These are phyloP conservation scores for Caenorhabditis afra DNA, from an alignment of 2,888 invertebrate species.

Conservation along the genomic window DNA sequence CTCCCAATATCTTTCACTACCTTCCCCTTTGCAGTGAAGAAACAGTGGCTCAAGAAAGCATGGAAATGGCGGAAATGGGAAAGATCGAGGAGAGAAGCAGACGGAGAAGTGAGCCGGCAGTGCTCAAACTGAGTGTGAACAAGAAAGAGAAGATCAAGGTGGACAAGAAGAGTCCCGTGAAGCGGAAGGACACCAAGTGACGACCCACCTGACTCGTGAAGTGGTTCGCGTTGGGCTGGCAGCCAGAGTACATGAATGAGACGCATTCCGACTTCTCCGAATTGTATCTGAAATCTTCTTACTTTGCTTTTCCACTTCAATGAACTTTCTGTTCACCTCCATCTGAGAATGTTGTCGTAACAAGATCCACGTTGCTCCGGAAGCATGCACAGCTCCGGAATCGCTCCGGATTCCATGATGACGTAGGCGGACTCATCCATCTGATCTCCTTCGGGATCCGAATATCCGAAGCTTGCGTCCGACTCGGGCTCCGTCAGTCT, in stretches of 20 bases:
- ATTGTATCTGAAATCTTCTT: conserved; percentile 84
- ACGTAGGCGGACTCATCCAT: conserved; percentile 27
- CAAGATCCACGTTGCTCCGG: conserved; percentile 77
- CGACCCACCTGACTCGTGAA: conserved; percentile 85
- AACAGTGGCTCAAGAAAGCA: conserved; percentile 42
- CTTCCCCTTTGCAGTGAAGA: conserved; percentile 32
- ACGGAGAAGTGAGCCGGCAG: conserved; percentile 49
- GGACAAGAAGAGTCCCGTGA: conserved; percentile 7
- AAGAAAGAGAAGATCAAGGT: conserved; percentile 76
- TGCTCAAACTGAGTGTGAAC: conserved; percentile 16
- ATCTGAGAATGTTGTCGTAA: conserved; percentile 72
- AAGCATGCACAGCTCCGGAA: conserved; percentile 76
- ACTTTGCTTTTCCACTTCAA: not conserved
- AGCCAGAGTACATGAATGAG: conserved; percentile 90
- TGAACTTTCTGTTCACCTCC: conserved; percentile 53
- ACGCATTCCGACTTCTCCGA: conserved; percentile 85
- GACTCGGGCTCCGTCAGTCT: conserved; percentile 19
- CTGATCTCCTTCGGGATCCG: conserved; percentile 24
- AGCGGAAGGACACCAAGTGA: conserved; percentile 82
- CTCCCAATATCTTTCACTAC: not conserved
- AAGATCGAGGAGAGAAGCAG: conserved; percentile 25
- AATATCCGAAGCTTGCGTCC: conserved; percentile 41
- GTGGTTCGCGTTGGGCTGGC: conserved; percentile 91
- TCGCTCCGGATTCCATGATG: conserved; percentile 36
- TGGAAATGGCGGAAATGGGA: conserved; percentile 15